These are phyloP conservation scores for Nasonia oneida DNA, from an alignment of 2,888 invertebrate genomes.

Conservation along the genomic window DNA sequence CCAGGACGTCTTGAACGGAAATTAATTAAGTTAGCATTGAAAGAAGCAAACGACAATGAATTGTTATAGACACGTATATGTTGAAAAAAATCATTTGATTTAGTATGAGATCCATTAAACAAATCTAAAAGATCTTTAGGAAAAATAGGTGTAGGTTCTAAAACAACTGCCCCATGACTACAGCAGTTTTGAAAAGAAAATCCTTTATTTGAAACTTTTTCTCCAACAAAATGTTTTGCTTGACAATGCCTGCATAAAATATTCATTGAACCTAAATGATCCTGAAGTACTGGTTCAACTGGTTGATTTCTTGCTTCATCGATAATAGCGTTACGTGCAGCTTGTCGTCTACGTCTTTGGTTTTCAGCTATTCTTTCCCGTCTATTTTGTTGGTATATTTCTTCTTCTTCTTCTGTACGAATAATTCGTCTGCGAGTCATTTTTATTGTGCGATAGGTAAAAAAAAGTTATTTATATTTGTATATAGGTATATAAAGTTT, in stretches of 20 bases:
- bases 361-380: constrained; percentile 12
- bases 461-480: no score
- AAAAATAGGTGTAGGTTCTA: constrained; percentile 26
- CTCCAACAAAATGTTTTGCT: no score
- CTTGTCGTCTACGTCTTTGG: constrained; percentile 18
- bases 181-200: constrained; percentile 42
- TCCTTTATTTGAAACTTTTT: constrained; percentile 10
- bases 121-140: constrained; percentile 39
- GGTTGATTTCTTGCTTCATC: constrained; percentile 3
- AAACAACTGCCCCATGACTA: no score
- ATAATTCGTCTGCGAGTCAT: no score
- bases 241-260: no score
- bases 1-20: constrained; percentile 35
- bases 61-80: constrained; percentile 51
- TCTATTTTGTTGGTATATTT: constrained; percentile 7
- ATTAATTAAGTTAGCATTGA: constrained; percentile 54
- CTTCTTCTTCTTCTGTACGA: no score
- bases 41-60: constrained; percentile 52
- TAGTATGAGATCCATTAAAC: constrained; percentile 34
- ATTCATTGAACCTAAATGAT: no score
- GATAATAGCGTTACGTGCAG: constrained; percentile 25
- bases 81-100: constrained; percentile 40
- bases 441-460: no score
- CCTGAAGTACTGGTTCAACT: no score
- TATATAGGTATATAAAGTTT: no score